Percentiles rank a stretch among this genome's conserved stretches.
Evolutionary conservation across 2,888 invertebrate genomes (phyloP).

Genomic region (Phengaris alcon): DNA sequence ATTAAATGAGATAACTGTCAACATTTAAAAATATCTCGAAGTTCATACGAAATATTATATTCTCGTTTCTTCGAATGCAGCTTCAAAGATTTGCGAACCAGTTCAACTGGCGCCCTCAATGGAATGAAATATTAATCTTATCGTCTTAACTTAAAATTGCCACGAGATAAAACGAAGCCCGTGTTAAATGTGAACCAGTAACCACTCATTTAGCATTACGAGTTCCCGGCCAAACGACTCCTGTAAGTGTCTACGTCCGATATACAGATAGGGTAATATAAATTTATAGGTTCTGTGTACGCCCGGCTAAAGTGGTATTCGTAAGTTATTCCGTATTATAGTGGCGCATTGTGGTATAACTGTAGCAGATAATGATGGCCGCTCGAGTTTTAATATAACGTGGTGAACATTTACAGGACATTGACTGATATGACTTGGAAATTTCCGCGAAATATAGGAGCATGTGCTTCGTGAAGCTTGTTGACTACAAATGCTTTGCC

Average conservation of each 20-base stretch:
- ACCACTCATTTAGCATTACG: slow-evolving; percentile 23
- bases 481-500: not conserved
- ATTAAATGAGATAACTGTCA: not conserved
- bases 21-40: not conserved
- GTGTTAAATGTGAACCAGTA: slow-evolving; percentile 17
- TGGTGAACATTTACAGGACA: slow-evolving; percentile 1
- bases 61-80: not conserved
- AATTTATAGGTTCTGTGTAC: slow-evolving; percentile 27
- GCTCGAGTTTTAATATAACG: slow-evolving; percentile 5
- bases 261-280: slow-evolving; percentile 24
- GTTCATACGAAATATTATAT: not conserved
- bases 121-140: slow-evolving; percentile 8
- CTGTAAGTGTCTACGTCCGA: slow-evolving; percentile 23
- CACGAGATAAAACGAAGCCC: not conserved
- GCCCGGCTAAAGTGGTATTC: slow-evolving; percentile 13
- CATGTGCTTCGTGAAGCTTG: not conserved
- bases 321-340: slow-evolving; percentile 7
- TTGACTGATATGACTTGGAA: slow-evolving; percentile 8
- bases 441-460: not conserved
- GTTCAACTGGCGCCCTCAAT: not conserved
- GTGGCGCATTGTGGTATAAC: slow-evolving; percentile 12
- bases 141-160: slow-evolving; percentile 10
- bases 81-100: not conserved
- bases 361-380: slow-evolving; percentile 15
- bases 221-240: not conserved